phyloP scores from a whole-genome alignment of 2,797 vertebrate genomes.

The Tamandua tetradactyla region DNA sequence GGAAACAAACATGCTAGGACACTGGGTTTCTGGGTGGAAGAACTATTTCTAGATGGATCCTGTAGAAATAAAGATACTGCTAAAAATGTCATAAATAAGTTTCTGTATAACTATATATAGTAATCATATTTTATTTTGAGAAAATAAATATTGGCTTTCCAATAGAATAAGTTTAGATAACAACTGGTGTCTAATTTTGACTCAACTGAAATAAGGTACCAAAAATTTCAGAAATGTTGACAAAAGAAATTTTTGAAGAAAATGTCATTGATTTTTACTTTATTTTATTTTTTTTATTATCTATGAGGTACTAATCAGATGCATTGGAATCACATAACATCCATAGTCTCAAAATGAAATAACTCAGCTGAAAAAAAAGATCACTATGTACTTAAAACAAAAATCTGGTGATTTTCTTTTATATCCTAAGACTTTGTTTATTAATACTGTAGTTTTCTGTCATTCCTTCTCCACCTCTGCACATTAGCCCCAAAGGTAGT shows the following conservation, averaged over 20 bases:
- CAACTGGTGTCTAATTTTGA: background rate
- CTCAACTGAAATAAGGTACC: slow-evolving; percentile 27
- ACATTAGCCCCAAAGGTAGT: background rate
- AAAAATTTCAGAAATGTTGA: background rate
- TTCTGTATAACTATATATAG: background rate
- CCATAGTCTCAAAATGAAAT: slow-evolving; percentile 21
- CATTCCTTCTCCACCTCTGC: background rate
- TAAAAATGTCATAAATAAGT: slow-evolving; percentile 31
- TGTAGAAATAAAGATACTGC: slow-evolving; percentile 11
- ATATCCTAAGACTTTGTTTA: slow-evolving; percentile 16
- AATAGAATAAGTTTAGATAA: slow-evolving; percentile 9
- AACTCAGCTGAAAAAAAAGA: background rate
- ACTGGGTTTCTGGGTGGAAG: background rate
- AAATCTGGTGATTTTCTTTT: slow-evolving; percentile 13
- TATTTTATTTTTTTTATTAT: no score
- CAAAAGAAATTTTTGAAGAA: slow-evolving; percentile 2
- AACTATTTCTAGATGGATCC: slow-evolving; percentile 25
- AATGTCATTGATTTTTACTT: background rate
- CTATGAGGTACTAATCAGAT: background rate
- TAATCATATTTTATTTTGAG: slow-evolving; percentile 32
- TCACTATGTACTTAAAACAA: slow-evolving; percentile 5
- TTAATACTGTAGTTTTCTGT: background rate
- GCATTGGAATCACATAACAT: background rate
- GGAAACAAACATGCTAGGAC: background rate
- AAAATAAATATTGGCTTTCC: slow-evolving; percentile 33